Conservation (phyloP, 2,113 vertebrate genomes). For the Phasianus colchicus region DNA sequence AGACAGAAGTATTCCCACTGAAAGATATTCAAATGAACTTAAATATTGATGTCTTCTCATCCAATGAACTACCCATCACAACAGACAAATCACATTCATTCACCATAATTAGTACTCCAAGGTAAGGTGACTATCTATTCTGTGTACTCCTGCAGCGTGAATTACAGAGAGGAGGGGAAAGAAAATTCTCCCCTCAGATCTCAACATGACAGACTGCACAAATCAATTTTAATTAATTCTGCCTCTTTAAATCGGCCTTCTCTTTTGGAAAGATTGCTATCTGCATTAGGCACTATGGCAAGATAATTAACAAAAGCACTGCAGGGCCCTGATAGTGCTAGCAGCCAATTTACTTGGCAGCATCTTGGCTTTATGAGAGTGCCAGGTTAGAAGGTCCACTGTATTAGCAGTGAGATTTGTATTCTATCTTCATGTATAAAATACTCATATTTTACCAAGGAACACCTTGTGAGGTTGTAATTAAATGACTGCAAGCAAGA, state of each 20-base stretch:
- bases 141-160: constrained; percentile 38
- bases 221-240: constrained; percentile 86
- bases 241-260: constrained; percentile 75
- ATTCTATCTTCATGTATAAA: neutral
- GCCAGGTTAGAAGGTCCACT: constrained; percentile 36
- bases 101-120: constrained; percentile 65
- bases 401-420: neutral
- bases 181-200: constrained; percentile 53
- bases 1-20: constrained; percentile 22
- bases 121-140: constrained; percentile 46
- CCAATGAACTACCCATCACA: constrained; percentile 18
- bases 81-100: constrained; percentile 45
- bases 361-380: neutral
- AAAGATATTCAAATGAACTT: constrained; percentile 43
- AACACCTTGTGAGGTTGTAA: constrained; percentile 10
- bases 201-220: constrained; percentile 61
- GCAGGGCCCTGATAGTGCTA: constrained; percentile 56
- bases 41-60: constrained; percentile 54
- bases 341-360: constrained; percentile 43
- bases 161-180: neutral
- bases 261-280: constrained; percentile 77
- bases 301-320: constrained; percentile 77
- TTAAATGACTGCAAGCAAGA: constrained; percentile 28
- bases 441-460: constrained; percentile 12
- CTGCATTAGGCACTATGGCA: constrained; percentile 58